These are phyloP conservation scores for Smittia aterrima DNA, from an alignment of 2,888 invertebrate genomes.

Conservation along the genomic window DNA sequence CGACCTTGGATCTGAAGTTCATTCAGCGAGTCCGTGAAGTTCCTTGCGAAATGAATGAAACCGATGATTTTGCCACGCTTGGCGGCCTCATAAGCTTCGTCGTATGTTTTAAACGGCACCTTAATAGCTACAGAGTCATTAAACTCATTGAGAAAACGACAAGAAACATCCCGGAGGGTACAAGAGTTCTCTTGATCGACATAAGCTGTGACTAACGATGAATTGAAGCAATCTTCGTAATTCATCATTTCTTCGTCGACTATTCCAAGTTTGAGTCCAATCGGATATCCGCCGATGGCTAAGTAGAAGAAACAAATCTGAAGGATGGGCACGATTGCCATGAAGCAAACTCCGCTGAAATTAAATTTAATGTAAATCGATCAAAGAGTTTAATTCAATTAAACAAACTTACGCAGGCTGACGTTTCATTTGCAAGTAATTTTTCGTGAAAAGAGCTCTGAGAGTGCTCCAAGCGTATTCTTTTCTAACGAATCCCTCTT, in stretches of 20 bases:
- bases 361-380: not conserved
- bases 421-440: conserved; percentile 66
- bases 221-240: conserved; percentile 53
- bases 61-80: conserved; percentile 60
- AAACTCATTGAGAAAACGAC: conserved; percentile 61
- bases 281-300: conserved; percentile 75
- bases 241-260: conserved; percentile 72
- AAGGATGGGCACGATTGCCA: conserved; percentile 77
- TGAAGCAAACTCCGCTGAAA: conserved; percentile 75
- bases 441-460: conserved; percentile 68
- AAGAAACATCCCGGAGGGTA: conserved; percentile 60
- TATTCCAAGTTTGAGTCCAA: conserved; percentile 69
- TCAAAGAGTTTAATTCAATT: not conserved
- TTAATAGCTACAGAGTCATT: conserved; percentile 59
- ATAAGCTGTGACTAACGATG: conserved; percentile 52
- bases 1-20: conserved; percentile 60
- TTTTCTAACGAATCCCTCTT: not conserved
- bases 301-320: conserved; percentile 77
- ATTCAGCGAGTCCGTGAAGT: conserved; percentile 68
- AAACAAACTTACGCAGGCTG: conserved; percentile 65
- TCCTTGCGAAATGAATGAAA: conserved; percentile 65
- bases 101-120: conserved; percentile 57
- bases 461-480: conserved; percentile 46
- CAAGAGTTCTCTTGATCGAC: conserved; percentile 52
- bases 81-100: conserved; percentile 59